Conservation (phyloP, 2,797 vertebrate species). For the Cyclura pinguis region DNA sequence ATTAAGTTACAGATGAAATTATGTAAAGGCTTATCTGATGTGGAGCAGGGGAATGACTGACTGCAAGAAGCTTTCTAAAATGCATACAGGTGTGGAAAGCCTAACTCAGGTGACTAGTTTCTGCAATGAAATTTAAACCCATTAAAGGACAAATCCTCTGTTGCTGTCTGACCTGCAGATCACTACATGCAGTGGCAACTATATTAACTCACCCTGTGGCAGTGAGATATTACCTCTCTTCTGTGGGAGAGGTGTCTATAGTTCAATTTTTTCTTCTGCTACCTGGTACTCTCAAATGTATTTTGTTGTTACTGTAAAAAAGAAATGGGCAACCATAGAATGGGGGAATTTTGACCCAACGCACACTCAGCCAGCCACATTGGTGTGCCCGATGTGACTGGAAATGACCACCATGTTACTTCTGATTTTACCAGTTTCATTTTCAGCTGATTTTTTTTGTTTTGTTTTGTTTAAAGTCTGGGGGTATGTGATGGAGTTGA, state of each 20-base stretch:
- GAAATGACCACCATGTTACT: too few species aligned
- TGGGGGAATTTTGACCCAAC: too few species aligned
- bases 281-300: not conserved
- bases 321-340: too few species aligned
- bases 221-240: not conserved
- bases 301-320: not conserved
- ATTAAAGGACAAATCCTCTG: rapidly evolving
- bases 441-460: too few species aligned
- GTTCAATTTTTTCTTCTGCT: not conserved
- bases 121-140: slow-evolving; percentile 3
- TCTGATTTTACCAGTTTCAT: too few species aligned
- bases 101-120: slow-evolving; percentile 5
- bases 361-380: too few species aligned
- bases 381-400: too few species aligned
- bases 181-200: not conserved
- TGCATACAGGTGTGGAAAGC: not conserved
- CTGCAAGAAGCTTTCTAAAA: not conserved
- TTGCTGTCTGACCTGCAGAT: not conserved
- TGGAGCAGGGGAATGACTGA: not conserved
- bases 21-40: not conserved
- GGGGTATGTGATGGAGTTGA: too few species aligned
- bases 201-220: not conserved
- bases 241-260: not conserved
- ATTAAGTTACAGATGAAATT: not conserved
- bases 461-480: too few species aligned